Conservation (phyloP, 2,888 invertebrate species). For the Melitaea athalia region DNA sequence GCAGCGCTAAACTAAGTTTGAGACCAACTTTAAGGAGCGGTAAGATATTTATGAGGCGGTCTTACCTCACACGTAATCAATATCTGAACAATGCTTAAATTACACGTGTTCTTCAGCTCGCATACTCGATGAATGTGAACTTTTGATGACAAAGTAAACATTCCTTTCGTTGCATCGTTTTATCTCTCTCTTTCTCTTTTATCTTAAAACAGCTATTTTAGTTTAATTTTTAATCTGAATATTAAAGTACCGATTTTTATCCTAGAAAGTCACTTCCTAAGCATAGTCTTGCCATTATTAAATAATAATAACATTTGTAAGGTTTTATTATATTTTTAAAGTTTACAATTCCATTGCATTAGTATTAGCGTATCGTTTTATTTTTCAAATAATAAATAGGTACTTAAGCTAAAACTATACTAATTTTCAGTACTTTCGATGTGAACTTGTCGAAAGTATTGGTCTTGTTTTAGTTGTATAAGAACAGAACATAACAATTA, state of each 20-base stretch:
- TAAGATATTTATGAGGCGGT: constrained; percentile 42
- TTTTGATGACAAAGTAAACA: not conserved
- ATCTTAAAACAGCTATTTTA: not conserved
- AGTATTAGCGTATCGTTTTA: too few species aligned
- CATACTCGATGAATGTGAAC: constrained; percentile 1
- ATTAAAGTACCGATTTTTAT: not conserved
- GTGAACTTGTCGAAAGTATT: too few species aligned
- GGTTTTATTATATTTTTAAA: too few species aligned
- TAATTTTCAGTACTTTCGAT: too few species aligned
- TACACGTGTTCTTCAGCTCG: constrained; percentile 10
- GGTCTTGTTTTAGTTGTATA: too few species aligned
- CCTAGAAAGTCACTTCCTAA: too few species aligned
- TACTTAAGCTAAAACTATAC: too few species aligned
- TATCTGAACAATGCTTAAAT: constrained; percentile 12
- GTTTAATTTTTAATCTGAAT: not conserved
- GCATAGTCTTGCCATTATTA: too few species aligned
- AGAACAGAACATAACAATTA: too few species aligned
- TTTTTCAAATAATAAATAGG: too few species aligned
- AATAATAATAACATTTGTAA: too few species aligned
- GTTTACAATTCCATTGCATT: too few species aligned
- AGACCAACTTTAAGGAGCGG: constrained; percentile 53
- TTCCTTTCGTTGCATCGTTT: not conserved
- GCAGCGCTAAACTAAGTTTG: constrained; percentile 53
- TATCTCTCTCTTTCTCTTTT: not conserved
- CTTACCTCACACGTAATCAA: constrained; percentile 28